Conservation (phyloP, 2,888 invertebrate species). For the Acanthoscelides obtectus region DNA sequence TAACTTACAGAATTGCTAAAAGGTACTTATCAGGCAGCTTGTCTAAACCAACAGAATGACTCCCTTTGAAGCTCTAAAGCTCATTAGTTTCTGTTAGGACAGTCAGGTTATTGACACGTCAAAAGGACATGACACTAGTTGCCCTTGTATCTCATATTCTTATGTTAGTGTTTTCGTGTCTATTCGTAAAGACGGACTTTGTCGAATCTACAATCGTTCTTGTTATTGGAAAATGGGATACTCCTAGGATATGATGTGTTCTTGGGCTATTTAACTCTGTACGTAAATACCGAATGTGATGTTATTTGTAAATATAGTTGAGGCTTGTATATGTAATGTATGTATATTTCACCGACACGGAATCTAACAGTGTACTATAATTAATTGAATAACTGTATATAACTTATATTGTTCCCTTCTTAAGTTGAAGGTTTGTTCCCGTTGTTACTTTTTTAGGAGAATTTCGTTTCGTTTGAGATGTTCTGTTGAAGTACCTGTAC, state of each 20-base stretch:
- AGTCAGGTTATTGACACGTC: too few relatives aligned
- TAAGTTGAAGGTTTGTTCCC: not conserved
- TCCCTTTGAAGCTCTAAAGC: too few relatives aligned
- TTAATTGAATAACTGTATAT: constrained; percentile 16
- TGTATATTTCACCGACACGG: not conserved
- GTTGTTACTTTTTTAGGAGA: constrained; percentile 9
- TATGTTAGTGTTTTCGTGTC: not conserved
- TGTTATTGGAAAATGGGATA: not conserved
- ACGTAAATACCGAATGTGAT: not conserved
- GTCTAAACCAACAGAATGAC: too few relatives aligned
- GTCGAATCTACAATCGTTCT: not conserved
- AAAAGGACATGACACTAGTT: too few relatives aligned
- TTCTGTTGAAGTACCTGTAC: constrained; percentile 20
- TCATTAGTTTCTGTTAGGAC: too few relatives aligned
- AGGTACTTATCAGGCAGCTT: too few relatives aligned
- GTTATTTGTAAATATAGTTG: not conserved
- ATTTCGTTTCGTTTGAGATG: constrained; percentile 15
- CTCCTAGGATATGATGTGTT: not conserved
- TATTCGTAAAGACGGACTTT: not conserved
- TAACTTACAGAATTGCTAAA: too few relatives aligned
- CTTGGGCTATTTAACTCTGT: not conserved
- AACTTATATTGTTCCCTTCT: constrained; percentile 21
- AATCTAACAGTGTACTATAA: not conserved
- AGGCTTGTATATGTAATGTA: not conserved
- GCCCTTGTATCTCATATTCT: not conserved